These are phyloP conservation scores for Rutilus rutilus DNA, from an alignment of 2,113 vertebrate genomes.

Conservation along the genomic window DNA sequence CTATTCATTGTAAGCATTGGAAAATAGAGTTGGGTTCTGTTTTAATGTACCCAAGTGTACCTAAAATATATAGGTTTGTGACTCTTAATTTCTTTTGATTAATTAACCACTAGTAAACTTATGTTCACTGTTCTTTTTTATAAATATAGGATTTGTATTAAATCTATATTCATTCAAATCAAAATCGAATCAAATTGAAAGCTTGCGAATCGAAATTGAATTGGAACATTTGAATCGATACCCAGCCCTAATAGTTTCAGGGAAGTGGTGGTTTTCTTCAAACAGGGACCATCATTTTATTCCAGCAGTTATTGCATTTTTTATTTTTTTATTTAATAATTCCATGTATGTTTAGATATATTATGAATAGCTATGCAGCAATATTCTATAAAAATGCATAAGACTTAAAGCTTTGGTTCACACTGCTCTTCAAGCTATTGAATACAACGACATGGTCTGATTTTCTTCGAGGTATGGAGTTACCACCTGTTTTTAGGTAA, in stretches of 20 bases:
- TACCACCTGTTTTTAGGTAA: constrained; percentile 16
- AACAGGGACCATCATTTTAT: constrained; percentile 59
- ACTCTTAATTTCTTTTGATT: too few species aligned
- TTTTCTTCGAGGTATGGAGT: constrained; percentile 58
- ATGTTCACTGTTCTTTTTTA: too few species aligned
- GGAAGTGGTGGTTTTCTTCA: not conserved
- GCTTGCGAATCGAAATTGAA: too few species aligned
- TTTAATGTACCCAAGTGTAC: too few species aligned
- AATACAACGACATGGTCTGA: constrained; percentile 48
- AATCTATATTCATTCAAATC: too few species aligned
- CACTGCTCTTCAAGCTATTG: constrained; percentile 64
- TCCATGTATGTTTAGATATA: constrained; percentile 34
- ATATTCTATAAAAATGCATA: constrained; percentile 83
- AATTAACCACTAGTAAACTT: too few species aligned
- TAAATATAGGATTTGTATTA: too few species aligned
- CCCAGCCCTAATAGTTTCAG: not conserved
- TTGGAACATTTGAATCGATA: too few species aligned
- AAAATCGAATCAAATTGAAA: too few species aligned
- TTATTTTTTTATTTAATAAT: constrained; percentile 13
- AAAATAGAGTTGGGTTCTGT: too few species aligned
- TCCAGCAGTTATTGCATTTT: constrained; percentile 76
- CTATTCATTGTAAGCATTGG: too few species aligned
- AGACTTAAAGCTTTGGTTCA: constrained; percentile 87
- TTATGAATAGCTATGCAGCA: constrained; percentile 66
- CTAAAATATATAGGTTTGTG: too few species aligned